phyloP scores from a whole-genome alignment of 1,140 invertebrate genomes.

The Neodiprion pinetum region DNA sequence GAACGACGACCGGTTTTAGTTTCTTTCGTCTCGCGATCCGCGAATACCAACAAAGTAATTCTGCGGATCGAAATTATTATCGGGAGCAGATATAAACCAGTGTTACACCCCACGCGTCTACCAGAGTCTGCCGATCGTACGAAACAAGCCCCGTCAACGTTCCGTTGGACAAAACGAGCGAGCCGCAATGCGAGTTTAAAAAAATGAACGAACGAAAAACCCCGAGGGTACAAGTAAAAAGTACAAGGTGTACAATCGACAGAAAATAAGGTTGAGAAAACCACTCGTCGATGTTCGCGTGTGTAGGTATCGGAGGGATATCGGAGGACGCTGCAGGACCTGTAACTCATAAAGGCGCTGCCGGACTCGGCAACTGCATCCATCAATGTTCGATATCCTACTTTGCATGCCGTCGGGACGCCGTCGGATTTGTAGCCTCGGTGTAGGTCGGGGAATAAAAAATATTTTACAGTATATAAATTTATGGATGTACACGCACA shows the following conservation, averaged over 20 bases:
- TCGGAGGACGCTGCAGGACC: neutral
- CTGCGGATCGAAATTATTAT: neutral
- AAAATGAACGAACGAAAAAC: neutral
- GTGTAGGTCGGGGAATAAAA: neutral
- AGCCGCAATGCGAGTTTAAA: neutral
- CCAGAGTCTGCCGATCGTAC: neutral
- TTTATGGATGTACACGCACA: neutral
- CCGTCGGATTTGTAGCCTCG: neutral
- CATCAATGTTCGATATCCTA: constrained; percentile 1
- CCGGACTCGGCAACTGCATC: constrained; percentile 6
- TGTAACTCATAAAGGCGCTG: constrained; percentile 7
- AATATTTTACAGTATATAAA: constrained; percentile 2
- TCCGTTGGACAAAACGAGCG: neutral
- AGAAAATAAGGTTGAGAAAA: neutral
- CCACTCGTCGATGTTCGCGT: neutral
- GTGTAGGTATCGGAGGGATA: neutral
- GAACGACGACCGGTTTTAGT: neutral
- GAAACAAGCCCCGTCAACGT: neutral
- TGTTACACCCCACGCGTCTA: neutral
- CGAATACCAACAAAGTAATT: neutral
- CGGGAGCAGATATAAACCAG: constrained; percentile 6
- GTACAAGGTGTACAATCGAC: neutral
- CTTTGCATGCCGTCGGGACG: neutral
- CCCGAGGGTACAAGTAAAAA: neutral
- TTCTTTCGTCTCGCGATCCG: neutral